These are phyloP conservation scores for Torymus texanus DNA, from an alignment of 2,888 invertebrate species.

Conservation along the genomic window DNA sequence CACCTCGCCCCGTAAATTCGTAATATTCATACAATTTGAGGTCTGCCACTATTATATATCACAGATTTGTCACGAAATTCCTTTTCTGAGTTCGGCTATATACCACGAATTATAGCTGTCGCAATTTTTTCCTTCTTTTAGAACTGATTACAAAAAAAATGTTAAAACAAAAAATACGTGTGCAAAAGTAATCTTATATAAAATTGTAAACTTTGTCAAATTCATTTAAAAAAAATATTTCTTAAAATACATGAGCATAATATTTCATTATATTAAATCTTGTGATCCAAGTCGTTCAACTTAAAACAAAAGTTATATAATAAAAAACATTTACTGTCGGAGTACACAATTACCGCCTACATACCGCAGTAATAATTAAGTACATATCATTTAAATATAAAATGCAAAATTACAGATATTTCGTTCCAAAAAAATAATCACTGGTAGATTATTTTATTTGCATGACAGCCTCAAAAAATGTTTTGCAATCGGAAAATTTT, in stretches of 20 bases:
- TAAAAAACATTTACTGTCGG: too few relatives aligned
- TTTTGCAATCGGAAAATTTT: slow-evolving; percentile 4
- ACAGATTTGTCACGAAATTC: slow-evolving; percentile 70
- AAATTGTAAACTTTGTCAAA: background rate
- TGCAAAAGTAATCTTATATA: background rate
- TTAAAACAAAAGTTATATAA: too few relatives aligned
- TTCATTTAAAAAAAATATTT: too few relatives aligned
- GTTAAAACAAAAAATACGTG: background rate
- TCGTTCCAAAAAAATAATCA: background rate
- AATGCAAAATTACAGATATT: too few relatives aligned
- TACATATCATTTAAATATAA: background rate
- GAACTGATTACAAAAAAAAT: background rate
- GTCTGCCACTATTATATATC: slow-evolving; percentile 69
- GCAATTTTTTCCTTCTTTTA: slow-evolving; percentile 9
- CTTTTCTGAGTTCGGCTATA: slow-evolving; percentile 60
- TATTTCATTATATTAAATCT: too few relatives aligned
- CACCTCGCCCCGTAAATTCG: slow-evolving; percentile 57
- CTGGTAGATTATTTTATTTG: background rate
- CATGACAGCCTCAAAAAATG: slow-evolving; percentile 1
- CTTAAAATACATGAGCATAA: too few relatives aligned
- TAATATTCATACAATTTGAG: slow-evolving; percentile 65
- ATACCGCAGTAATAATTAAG: slow-evolving; percentile 11
- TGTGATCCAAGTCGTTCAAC: too few relatives aligned
- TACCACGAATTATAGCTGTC: slow-evolving; percentile 58
- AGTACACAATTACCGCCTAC: too few relatives aligned